Conservation (phyloP, 1,140 invertebrate species). For the Rhyacophila brunnea region DNA sequence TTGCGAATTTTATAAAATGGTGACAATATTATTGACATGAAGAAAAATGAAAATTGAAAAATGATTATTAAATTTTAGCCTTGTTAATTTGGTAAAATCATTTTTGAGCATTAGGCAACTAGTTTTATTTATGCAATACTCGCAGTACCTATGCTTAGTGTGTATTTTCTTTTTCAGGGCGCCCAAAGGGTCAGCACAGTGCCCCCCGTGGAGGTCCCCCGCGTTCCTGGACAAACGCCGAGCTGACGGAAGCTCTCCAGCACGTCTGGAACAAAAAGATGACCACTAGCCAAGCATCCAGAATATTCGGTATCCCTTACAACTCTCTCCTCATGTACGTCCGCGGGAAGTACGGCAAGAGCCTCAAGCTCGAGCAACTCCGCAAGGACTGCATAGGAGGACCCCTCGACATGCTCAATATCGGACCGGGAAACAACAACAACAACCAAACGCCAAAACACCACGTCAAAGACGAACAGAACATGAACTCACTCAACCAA, state of each 20-base stretch:
- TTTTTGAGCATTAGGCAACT: too few species aligned
- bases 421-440: constrained; percentile 69
- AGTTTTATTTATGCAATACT: too few species aligned
- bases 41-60: too few species aligned
- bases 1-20: too few species aligned
- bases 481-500: constrained; percentile 48
- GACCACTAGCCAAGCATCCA: constrained; percentile 88
- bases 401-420: constrained; percentile 66
- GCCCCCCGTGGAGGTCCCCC: constrained; percentile 85
- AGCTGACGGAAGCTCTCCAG: constrained; percentile 82
- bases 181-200: constrained; percentile 85
- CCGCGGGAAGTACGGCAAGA: constrained; percentile 88
- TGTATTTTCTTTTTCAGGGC: constrained; percentile 44
- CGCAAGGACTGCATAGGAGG: constrained; percentile 83
- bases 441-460: constrained; percentile 58
- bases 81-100: too few species aligned
- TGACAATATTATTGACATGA: too few species aligned
- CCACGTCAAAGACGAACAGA: constrained; percentile 50
- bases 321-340: constrained; percentile 91
- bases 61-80: too few species aligned
- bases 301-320: constrained; percentile 88
- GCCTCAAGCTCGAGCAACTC: constrained; percentile 80
- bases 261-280: constrained; percentile 93
- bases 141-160: too few species aligned
- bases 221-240: constrained; percentile 86